Percentiles rank a stretch among this genome's conserved stretches.
Evolutionary conservation across 2,888 invertebrate genomes (phyloP).

Genomic region (Polydesmus complanatus): DNA sequence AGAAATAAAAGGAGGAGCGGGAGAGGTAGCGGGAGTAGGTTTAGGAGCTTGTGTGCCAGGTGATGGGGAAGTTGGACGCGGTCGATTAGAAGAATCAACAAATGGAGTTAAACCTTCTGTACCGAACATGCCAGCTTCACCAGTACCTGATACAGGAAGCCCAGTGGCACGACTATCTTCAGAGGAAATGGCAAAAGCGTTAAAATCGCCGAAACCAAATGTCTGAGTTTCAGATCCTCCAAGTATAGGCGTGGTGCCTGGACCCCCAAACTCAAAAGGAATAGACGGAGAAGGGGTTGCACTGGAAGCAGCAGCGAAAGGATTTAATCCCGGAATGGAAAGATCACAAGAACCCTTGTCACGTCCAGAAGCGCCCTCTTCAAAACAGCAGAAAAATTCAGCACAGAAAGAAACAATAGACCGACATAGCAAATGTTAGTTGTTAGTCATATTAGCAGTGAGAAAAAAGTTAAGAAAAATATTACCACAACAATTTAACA

Average conservation of each 20-base stretch:
- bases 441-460: neutral
- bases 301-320: conserved; percentile 18
- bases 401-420: neutral
- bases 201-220: conserved; percentile 17
- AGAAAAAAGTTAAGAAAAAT: conserved; percentile 1
- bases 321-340: conserved; percentile 22
- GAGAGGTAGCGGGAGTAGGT: conserved; percentile 12
- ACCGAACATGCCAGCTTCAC: neutral
- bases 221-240: conserved; percentile 20
- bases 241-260: conserved; percentile 25
- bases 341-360: conserved; percentile 15
- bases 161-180: neutral
- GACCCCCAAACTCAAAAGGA: conserved; percentile 22
- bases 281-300: conserved; percentile 24
- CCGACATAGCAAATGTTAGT: neutral
- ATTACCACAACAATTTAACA: neutral
- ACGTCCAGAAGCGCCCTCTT: conserved; percentile 17
- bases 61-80: conserved; percentile 9
- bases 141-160: neutral
- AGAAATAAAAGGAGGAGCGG: conserved; percentile 6
- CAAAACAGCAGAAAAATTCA: neutral
- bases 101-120: conserved; percentile 8
- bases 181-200: neutral
- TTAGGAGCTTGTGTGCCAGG: conserved; percentile 12
- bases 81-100: neutral